These are phyloP conservation scores for Pygoscelis adeliae DNA, from an alignment of 2,113 vertebrate species.

Conservation along the genomic window DNA sequence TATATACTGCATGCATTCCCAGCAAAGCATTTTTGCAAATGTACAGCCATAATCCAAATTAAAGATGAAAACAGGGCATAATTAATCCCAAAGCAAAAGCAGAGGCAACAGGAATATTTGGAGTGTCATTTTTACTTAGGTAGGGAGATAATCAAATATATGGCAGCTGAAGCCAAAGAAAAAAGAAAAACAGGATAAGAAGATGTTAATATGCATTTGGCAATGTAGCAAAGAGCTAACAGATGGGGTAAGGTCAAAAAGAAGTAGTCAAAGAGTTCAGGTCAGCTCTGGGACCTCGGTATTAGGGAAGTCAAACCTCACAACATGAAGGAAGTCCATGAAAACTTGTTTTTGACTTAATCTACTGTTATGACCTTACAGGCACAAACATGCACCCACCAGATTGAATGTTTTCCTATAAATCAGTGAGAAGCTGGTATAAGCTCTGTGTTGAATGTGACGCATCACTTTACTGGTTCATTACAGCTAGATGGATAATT, in stretches of 20 bases:
- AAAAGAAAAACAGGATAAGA: not conserved
- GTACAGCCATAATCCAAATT: not conserved
- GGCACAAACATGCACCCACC: not conserved
- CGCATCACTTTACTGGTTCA: not conserved
- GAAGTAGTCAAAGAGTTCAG: not conserved
- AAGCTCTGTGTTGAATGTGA: not conserved
- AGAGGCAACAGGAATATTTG: not conserved
- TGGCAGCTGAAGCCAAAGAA: not conserved
- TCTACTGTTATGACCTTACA: not conserved
- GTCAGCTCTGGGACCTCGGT: not conserved
- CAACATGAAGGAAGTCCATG: not conserved
- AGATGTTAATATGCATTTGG: not conserved
- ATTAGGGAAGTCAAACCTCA: not conserved
- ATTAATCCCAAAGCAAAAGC: not conserved
- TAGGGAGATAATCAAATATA: not conserved
- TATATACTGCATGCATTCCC: not conserved
- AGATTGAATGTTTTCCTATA: not conserved
- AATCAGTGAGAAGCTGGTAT: not conserved
- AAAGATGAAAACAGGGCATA: not conserved
- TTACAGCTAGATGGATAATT: not conserved
- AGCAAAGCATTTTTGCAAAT: not conserved
- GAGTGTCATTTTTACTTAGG: not conserved
- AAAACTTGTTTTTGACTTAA: not conserved
- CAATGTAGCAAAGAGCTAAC: not conserved
- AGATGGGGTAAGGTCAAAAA: not conserved